Evolutionary conservation across 1,140 invertebrate genomes (phyloP).

Genomic region (Agrypnia vestita): DNA sequence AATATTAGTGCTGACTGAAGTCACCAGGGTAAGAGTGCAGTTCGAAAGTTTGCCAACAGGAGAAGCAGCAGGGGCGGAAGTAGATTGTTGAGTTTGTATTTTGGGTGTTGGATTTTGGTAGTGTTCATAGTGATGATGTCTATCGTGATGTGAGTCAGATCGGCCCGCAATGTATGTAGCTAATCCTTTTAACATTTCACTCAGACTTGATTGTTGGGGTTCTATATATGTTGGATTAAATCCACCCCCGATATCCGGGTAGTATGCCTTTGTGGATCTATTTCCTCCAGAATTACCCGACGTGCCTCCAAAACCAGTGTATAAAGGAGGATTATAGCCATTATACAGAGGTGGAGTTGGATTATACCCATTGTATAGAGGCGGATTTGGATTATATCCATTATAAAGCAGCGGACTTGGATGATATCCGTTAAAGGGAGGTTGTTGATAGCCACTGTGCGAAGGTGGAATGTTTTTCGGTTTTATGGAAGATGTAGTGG

Average conservation of each 20-base stretch:
- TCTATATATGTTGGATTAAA: neutral
- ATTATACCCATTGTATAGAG: neutral
- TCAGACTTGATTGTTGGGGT: conserved; percentile 1
- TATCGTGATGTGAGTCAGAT: neutral
- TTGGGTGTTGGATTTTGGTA: conserved; percentile 4
- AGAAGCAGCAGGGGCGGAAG: no score
- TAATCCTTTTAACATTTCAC: conserved; percentile 47
- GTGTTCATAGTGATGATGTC: neutral
- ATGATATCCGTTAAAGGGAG: neutral
- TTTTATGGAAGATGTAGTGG: neutral
- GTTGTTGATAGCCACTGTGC: neutral
- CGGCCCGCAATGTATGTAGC: conserved; percentile 48
- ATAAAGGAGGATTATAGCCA: conserved; percentile 4
- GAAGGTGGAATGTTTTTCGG: conserved; percentile 11
- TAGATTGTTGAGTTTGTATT: neutral
- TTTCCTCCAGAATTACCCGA: neutral
- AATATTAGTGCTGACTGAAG: conserved; percentile 5
- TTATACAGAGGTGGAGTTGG: neutral
- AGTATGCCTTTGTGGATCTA: neutral
- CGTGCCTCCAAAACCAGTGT: neutral
- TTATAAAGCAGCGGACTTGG: neutral
- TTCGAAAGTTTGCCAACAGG: conserved; percentile 36
- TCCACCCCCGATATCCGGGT: no score
- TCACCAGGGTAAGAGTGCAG: conserved; percentile 43
- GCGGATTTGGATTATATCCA: neutral